Evolutionary conservation across 2,797 vertebrate species (phyloP), one percentile per base, ranked within the genome.

Genomic region (Myotis planiceps): DNA sequence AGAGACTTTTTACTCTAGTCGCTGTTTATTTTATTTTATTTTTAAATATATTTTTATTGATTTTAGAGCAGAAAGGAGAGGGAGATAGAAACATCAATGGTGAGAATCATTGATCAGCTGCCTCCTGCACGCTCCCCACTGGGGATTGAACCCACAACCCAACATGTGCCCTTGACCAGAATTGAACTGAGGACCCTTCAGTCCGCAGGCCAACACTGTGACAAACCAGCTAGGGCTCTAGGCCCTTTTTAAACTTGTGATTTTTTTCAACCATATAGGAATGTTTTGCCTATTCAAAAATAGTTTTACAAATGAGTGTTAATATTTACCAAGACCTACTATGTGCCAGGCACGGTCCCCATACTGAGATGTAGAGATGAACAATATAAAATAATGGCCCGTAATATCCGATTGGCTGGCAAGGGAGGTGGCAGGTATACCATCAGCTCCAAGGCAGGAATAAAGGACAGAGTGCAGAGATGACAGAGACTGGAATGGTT

Each of bases 401-500:
- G 2, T 21, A 12, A 42, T 39, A 45, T 18, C 55, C 14, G 9
- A 21, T 1, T 32, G 1, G 34, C 19, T 25, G 60, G 32, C 27
- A 19, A 8, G 15, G 71, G n/a, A 65, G 37, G 34, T 4, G 5
- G 18, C 25, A 8, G 53, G n/a, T 8, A 3, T 3, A 5, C 21
- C 23, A 5, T 29, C 1, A 34, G 45, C 34, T n/a, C 1, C 0
- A n/a, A 83, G 27, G 60, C 27, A 5, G 19, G 32, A 55, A 25
- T 71, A 1, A 9, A 2, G 47, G 55, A 34, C n/a, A 1, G 27
- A 16, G 21, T 1, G 7, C 47, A 4, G 78, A 14, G n/a, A 12
- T 32, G 9, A 37, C 2, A 0, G 2, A 2, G 42, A 23, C 0
- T 9, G 23, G n/a, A 80, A 25, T 21, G 27, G 2, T 10, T 18